Percentiles rank a stretch among this genome's conserved stretches.
Conservation (phyloP, 2,797 vertebrate species). For the Pampus argenteus region DNA sequence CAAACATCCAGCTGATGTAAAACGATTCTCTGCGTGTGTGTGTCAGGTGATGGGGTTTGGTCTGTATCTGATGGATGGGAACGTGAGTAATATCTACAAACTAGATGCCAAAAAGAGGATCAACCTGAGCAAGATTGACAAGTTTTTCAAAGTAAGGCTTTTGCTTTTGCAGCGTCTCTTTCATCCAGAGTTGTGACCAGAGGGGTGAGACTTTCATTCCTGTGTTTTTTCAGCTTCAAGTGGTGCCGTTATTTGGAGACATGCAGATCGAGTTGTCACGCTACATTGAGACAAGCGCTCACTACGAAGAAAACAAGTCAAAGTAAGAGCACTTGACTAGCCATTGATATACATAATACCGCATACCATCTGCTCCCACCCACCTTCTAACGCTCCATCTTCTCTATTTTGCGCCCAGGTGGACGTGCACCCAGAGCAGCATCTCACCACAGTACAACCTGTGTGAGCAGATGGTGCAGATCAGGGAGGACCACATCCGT, state of each 20-base stretch:
- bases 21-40: constrained; percentile 1
- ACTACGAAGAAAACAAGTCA: constrained; percentile 99
- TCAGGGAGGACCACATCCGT: constrained; percentile 98
- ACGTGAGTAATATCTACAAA: constrained; percentile 97
- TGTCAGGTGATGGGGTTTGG: constrained; percentile 98
- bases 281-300: constrained; percentile 98
- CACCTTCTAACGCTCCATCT: background rate
- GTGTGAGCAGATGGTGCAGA: constrained; percentile 99
- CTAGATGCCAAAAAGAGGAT: constrained; percentile 99
- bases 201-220: background rate
- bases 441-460: constrained; percentile 99
- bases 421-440: constrained; percentile 99
- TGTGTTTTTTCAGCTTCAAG: constrained; percentile 88
- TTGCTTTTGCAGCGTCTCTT: constrained; percentile 8
- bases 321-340: constrained; percentile 82
- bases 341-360: background rate
- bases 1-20: constrained; percentile 6
- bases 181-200: constrained; percentile 27
- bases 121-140: constrained; percentile 98
- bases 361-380: constrained; percentile 17
- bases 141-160: constrained; percentile 91
- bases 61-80: constrained; percentile 97
- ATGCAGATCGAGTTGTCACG: constrained; percentile 99
- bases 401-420: constrained; percentile 83
- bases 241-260: constrained; percentile 97